Base-by-base conservation (phyloP, 1,140 invertebrate genomes). In the Aphelinus certus region DNA sequence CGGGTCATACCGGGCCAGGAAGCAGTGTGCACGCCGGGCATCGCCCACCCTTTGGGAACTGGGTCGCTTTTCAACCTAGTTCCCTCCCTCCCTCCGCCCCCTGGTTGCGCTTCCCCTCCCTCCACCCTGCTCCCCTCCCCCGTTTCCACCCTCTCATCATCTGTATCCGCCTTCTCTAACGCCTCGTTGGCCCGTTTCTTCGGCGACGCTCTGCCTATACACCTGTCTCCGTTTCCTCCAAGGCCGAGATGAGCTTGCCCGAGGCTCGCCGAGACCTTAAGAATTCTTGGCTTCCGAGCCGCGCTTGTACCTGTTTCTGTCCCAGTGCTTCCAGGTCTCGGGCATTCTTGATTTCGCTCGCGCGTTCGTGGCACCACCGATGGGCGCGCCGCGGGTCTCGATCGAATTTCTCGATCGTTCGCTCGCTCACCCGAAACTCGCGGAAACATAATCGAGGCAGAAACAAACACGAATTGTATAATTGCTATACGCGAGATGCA, bases 31-130 rank as follows among this genome's bases (percentile, higher is more conserved):
- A 69, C 77, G 55, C 70, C 67, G 77, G 65, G 78, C 77, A 79
- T 78, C 77, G 76, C 67, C 78, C 76, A 77, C 74, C 80, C 71
- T 75, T 73, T 73, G 61, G 70, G 60, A 81, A 81, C 79, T 81
- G 76, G 80, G 80, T 79, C 80, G 78, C 75, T 73, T 76, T 78
- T 76, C 75, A 79, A 75, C 77, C 78, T 78, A 68, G 72, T 81
- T 78, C 76, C 63, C 48, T 71, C 46, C 61, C 65, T 48, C 48
- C 26, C 58, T 43, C n/a, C 45, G 10, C 45, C 45, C 62, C 26
- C 56, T 58, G n/a, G 51, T 53, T n/a, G 2, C 53, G 49, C 10
- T 3, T 46, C 2, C 51, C 43, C 42, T 51, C 61, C 6, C 53
- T 46, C 3, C 53, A 4, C 1, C 55, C 56, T 5, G 7, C 55